These are phyloP conservation scores for Hippocampus mohnikei DNA, from an alignment of 2,113 vertebrate genomes.

Conservation along the genomic window DNA sequence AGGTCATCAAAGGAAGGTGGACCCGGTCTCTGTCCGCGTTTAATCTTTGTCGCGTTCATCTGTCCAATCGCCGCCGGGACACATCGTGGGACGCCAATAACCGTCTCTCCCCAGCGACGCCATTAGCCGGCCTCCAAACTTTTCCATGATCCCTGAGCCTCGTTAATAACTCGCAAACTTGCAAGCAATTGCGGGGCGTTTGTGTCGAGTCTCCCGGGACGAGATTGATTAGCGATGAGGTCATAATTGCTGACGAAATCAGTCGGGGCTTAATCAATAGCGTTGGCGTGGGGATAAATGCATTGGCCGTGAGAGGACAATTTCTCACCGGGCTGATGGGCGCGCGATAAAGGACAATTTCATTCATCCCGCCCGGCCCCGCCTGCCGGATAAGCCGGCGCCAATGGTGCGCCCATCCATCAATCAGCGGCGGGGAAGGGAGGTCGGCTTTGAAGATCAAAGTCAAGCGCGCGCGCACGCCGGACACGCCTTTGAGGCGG, in stretches of 20 bases:
- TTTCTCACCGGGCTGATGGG: constrained; percentile 70
- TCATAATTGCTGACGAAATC: constrained; percentile 74
- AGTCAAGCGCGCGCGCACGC: constrained; percentile 53
- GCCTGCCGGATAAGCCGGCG: constrained; percentile 69
- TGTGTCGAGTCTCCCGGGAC: constrained; percentile 16
- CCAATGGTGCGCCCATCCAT: constrained; percentile 61
- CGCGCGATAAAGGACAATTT: constrained; percentile 71
- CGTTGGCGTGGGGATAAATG: constrained; percentile 65
- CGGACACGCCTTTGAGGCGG: constrained; percentile 44
- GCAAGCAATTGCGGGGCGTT: constrained; percentile 3
- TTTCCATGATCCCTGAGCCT: constrained; percentile 51
- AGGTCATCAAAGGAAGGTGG: neutral
- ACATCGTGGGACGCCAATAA: neutral
- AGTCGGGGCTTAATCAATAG: constrained; percentile 70
- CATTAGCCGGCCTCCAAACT: constrained; percentile 22
- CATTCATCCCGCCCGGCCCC: constrained; percentile 69
- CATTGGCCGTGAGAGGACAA: constrained; percentile 64
- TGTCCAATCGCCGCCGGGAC: neutral
- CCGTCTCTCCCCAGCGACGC: constrained; percentile 19
- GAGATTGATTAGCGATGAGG: constrained; percentile 70
- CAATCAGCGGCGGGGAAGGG: constrained; percentile 56
- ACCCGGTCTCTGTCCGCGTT: neutral
- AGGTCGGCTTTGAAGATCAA: constrained; percentile 76
- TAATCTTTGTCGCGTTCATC: neutral
- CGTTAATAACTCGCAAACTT: constrained; percentile 37